phyloP scores from a whole-genome alignment of 1,140 invertebrate genomes.

The Lineus longissimus region DNA sequence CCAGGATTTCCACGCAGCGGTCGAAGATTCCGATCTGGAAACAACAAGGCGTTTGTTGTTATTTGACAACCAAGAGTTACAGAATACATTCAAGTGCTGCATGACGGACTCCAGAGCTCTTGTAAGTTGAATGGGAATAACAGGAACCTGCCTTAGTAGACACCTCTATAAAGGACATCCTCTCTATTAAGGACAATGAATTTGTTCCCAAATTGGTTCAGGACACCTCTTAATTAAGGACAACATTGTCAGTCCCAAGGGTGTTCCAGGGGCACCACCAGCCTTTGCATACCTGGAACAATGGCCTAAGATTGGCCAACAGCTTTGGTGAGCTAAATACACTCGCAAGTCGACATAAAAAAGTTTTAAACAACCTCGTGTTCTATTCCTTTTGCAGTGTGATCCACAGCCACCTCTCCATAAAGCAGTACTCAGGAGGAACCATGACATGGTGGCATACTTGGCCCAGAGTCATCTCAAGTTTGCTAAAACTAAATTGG shows the following conservation, averaged over 20 bases:
- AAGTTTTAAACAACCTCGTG: too few species aligned
- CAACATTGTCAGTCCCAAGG: too few species aligned
- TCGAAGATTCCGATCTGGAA: constrained; percentile 24
- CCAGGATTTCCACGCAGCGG: constrained; percentile 22
- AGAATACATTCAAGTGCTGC: constrained; percentile 18
- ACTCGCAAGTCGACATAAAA: too few species aligned
- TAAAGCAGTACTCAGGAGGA: constrained; percentile 29
- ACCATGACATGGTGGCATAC: constrained; percentile 22
- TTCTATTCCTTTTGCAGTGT: too few species aligned
- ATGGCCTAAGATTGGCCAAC: too few species aligned
- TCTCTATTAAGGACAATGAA: too few species aligned
- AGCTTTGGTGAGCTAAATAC: too few species aligned
- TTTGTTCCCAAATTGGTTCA: too few species aligned
- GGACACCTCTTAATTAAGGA: too few species aligned
- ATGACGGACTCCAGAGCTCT: constrained; percentile 24
- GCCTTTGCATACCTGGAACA: too few species aligned
- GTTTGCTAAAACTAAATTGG: constrained; percentile 25
- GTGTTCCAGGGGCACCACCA: too few species aligned
- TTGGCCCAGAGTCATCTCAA: constrained; percentile 29
- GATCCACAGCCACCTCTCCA: constrained; percentile 36
- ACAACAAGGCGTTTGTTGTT: constrained; percentile 24
- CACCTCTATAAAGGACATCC: too few species aligned
- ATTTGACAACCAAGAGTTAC: constrained; percentile 18
- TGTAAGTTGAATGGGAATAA: constrained; percentile 12
- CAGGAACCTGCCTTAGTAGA: neutral